Evolutionary conservation across 2,888 invertebrate species (phyloP), one percentile per base, ranked within the genome.

Genomic region (Napeogenes sylphis): DNA sequence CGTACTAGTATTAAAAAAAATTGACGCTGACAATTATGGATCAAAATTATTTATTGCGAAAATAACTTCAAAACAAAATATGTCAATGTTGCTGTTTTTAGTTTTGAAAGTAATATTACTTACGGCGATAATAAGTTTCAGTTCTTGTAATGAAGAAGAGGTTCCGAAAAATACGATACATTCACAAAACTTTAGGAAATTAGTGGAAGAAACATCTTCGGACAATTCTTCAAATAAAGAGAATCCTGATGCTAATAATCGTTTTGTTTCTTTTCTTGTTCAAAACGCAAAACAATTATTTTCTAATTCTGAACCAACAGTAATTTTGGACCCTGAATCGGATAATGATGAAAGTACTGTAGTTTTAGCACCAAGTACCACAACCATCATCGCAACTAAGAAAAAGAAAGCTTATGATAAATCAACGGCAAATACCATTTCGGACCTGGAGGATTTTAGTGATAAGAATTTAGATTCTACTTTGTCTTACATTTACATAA

Each of bases 261-360:
- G 82, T 71, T 73, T 84, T 62, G 80, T 83, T 57, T 77, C 81
- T 33, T 75, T 84, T 70, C 70, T 87, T 59, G 76, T 85, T 51
- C 70, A 83, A 64, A 85, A 87, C 70, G 75, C 78, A 3, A 82
- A 79, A 75, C 75, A 82, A 75, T 77, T 87, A 66, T 86, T 83
- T 67, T 68, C 72, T 56, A 77, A 78, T 59, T 42, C 71, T 12
- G 64, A 80, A n/a, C 59, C 57, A 42, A 63, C 46, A 4, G 66
- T 68, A 51, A 38, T 63, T 56, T 68, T 72, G 45, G 56, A 63
- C 63, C 47, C 56, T 56, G 62, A 66, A 63, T n/a, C 42, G 53
- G 59, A 65, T 47, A 70, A 45, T 45, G 64, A 65, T 59, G 59
- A 64, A 59, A 59, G 58, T 35, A 55, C 47, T 54, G 53, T 64